Percentiles rank a stretch among this genome's conserved stretches.
These are phyloP conservation scores for Protosalanx chinensis DNA, from an alignment of 2,797 vertebrate genomes.

Conservation along the genomic window DNA sequence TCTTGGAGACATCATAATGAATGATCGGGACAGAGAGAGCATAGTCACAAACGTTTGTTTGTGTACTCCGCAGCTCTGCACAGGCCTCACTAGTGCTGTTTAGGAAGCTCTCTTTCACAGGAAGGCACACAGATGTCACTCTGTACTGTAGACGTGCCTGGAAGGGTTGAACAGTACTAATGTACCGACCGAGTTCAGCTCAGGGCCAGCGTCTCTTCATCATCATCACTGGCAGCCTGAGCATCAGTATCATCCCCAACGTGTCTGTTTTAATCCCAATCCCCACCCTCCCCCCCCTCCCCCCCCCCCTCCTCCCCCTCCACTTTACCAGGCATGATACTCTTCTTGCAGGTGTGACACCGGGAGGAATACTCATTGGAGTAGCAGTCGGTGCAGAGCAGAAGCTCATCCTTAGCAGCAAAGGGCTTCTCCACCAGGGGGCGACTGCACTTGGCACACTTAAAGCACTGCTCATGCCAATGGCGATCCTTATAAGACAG, in stretches of 20 bases:
- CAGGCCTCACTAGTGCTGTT: too few species aligned
- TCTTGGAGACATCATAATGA: too few species aligned
- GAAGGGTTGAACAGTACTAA: not conserved
- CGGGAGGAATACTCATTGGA: constrained; percentile 91
- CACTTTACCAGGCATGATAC: constrained; percentile 89
- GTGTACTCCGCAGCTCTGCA: too few species aligned
- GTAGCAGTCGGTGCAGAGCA: constrained; percentile 91
- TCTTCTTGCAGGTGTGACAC: constrained; percentile 90
- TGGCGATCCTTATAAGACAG: constrained; percentile 91
- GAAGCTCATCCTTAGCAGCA: constrained; percentile 86
- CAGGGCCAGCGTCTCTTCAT: too few species aligned
- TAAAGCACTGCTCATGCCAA: constrained; percentile 95
- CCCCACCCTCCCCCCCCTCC: not conserved
- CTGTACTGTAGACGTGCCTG: too few species aligned
- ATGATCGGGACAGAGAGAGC: too few species aligned
- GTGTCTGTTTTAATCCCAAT: not conserved
- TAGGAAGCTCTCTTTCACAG: too few species aligned
- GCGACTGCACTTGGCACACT: constrained; percentile 83
- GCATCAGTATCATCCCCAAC: not conserved
- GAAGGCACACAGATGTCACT: too few species aligned
- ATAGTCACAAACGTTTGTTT: too few species aligned
- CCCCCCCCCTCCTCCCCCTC: not conserved
- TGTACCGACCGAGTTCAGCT: not conserved
- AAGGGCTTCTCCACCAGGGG: constrained; percentile 94
- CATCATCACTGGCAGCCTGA: not conserved